Evolutionary conservation across 2,797 vertebrate species (phyloP).

Genomic region (Pangasius sanitwongsei): DNA sequence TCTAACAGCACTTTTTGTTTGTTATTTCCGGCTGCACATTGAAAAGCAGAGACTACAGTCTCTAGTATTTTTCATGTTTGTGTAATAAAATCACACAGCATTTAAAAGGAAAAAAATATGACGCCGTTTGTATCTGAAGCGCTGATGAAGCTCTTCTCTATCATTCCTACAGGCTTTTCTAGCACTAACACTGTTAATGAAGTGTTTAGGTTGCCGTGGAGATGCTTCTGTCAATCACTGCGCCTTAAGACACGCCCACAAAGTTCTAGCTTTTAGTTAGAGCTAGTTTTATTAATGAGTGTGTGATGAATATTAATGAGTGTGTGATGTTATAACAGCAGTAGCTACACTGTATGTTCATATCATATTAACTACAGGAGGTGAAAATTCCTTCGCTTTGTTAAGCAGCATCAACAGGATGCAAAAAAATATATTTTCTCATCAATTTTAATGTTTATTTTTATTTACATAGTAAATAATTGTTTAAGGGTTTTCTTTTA

Average conservation of each 20-base stretch:
- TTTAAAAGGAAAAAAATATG: not conserved
- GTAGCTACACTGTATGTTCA: too few species aligned
- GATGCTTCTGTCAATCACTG: not conserved
- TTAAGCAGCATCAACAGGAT: too few species aligned
- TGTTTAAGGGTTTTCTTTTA: not conserved
- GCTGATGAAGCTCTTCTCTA: not conserved
- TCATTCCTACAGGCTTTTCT: not conserved
- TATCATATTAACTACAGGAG: too few species aligned
- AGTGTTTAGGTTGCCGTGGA: not conserved
- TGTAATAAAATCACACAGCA: not conserved
- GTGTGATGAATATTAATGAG: too few species aligned
- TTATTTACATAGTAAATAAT: too few species aligned
- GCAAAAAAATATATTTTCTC: too few species aligned
- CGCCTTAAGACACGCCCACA: not conserved
- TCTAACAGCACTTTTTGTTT: not conserved
- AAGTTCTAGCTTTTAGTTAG: not conserved
- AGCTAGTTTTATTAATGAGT: too few species aligned
- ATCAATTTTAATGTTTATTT: too few species aligned
- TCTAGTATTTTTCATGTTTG: too few species aligned
- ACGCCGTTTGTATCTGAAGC: not conserved
- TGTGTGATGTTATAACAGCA: too few species aligned
- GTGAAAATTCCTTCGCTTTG: too few species aligned
- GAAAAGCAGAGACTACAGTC: not conserved
- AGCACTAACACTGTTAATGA: not conserved
- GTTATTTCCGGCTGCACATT: not conserved